phyloP scores from a whole-genome alignment of 2,888 invertebrate species.

The Iphiclides podalirius region DNA sequence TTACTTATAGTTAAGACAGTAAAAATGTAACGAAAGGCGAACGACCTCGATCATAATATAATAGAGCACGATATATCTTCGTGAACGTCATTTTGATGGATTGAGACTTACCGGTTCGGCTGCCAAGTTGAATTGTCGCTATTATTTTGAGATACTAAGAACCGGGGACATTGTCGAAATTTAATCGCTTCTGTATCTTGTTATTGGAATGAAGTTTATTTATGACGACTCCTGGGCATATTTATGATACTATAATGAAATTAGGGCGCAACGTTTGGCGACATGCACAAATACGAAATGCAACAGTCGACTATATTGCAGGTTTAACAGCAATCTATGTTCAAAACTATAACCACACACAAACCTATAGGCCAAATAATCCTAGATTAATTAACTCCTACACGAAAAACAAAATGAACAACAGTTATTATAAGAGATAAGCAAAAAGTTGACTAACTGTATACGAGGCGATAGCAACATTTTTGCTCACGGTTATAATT shows the following conservation, averaged over 20 bases:
- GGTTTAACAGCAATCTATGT: neutral
- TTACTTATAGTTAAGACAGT: too few relatives aligned
- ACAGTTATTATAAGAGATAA: too few relatives aligned
- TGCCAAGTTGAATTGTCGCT: slow-evolving; percentile 1
- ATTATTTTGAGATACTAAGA: slow-evolving; percentile 2
- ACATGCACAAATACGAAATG: neutral
- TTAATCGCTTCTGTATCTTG: slow-evolving; percentile 12
- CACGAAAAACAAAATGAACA: too few relatives aligned
- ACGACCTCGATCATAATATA: neutral
- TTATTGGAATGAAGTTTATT: slow-evolving; percentile 14
- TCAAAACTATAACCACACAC: too few relatives aligned
- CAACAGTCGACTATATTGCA: neutral
- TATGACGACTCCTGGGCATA: slow-evolving; percentile 5
- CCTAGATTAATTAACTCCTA: too few relatives aligned
- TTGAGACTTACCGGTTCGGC: slow-evolving; percentile 1
- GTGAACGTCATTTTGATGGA: slow-evolving; percentile 10
- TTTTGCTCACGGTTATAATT: too few relatives aligned
- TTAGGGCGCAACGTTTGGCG: slow-evolving; percentile 1
- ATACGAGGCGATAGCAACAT: too few relatives aligned
- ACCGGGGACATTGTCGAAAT: slow-evolving; percentile 12
- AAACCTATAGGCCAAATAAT: too few relatives aligned
- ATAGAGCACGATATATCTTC: neutral
- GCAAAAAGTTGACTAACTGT: too few relatives aligned
- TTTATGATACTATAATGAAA: slow-evolving; percentile 1
- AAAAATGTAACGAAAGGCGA: too few relatives aligned